These are phyloP conservation scores for Acanthaster planci DNA, from an alignment of 35 echinoderm and acorn worm genomes.

Conservation along the genomic window DNA sequence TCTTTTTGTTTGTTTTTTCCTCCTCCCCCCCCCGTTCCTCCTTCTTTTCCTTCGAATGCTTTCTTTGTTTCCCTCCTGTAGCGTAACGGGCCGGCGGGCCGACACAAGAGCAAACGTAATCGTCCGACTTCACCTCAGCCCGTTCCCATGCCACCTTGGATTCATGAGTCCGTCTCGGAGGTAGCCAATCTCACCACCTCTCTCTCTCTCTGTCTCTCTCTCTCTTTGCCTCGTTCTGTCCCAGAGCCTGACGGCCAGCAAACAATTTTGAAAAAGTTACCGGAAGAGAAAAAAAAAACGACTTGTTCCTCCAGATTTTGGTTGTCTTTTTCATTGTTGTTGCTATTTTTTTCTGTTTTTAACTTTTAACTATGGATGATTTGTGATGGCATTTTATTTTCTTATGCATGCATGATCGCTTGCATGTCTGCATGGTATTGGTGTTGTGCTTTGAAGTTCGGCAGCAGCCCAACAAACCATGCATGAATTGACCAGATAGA, in stretches of 20 bases:
- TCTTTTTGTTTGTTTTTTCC: background rate
- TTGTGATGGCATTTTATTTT: too few species aligned
- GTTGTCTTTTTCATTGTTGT: background rate
- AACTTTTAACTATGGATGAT: too few species aligned
- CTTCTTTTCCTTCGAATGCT: constrained; percentile 36
- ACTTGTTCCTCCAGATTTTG: background rate
- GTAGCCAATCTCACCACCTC: background rate
- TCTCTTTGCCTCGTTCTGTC: too few species aligned
- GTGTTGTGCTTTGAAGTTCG: too few species aligned
- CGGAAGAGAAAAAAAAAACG: background rate
- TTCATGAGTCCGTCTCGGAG: constrained; percentile 71
- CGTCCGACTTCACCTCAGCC: constrained; percentile 61
- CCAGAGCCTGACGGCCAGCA: background rate
- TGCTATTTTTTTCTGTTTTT: too few species aligned
- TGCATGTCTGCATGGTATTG: too few species aligned
- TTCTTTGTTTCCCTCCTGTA: constrained; percentile 41
- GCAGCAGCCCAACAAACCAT: too few species aligned
- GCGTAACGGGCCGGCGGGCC: constrained; percentile 67
- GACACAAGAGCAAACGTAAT: constrained; percentile 66
- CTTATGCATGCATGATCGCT: too few species aligned
- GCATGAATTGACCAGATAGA: too few species aligned
- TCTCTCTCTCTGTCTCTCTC: too few species aligned
- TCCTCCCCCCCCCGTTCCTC: background rate
- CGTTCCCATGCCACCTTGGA: constrained; percentile 72
- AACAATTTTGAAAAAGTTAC: background rate